Percentiles rank a stretch among this genome's conserved stretches.
Conservation (phyloP, 2,113 vertebrate species). For the Chionis minor region DNA sequence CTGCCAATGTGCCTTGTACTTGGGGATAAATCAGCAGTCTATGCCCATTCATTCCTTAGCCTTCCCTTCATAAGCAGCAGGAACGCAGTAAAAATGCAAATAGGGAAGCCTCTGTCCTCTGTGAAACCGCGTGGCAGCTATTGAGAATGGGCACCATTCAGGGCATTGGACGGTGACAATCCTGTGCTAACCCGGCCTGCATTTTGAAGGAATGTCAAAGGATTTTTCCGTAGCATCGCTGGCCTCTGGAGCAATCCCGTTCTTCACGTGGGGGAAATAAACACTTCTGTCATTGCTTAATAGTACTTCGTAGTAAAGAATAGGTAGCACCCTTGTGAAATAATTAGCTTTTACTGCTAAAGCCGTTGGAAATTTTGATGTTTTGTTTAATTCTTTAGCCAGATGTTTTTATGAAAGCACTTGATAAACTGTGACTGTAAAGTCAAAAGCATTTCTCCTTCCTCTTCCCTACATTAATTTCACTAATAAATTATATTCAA, state of each 20-base stretch:
- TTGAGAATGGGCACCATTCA: constrained; percentile 34
- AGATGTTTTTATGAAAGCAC: neutral
- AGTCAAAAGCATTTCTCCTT: neutral
- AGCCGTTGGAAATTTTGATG: neutral
- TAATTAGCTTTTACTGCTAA: neutral
- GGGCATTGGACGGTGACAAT: neutral
- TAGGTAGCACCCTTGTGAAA: neutral
- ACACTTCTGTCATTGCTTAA: neutral
- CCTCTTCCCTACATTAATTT: neutral
- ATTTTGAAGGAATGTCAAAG: neutral
- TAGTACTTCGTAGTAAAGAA: neutral
- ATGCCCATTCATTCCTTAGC: neutral
- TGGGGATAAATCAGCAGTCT: constrained; percentile 7
- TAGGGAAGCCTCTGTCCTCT: constrained; percentile 44
- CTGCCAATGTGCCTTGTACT: neutral
- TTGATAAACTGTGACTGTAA: neutral
- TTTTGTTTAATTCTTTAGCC: neutral
- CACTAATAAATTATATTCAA: neutral
- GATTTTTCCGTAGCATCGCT: neutral
- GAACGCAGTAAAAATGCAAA: constrained; percentile 12
- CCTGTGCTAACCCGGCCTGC: neutral
- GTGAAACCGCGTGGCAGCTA: neutral
- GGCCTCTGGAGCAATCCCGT: neutral
- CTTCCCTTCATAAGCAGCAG: neutral
- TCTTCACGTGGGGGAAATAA: neutral